These are phyloP conservation scores for Avahi laniger DNA, from an alignment of 2,797 vertebrate genomes.

Conservation along the genomic window DNA sequence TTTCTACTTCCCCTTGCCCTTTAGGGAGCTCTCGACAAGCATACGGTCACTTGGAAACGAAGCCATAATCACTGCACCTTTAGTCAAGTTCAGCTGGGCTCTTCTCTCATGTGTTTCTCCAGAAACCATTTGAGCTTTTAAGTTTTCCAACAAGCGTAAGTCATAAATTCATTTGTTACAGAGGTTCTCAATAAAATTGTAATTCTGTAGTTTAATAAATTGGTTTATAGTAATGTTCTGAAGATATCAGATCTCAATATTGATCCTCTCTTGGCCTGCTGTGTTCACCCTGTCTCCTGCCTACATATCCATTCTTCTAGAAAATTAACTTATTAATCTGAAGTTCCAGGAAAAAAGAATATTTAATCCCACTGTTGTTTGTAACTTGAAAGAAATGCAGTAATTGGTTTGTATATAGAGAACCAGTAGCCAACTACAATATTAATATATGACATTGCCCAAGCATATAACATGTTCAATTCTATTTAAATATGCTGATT, in stretches of 20 bases:
- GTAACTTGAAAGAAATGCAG: slow-evolving; percentile 46
- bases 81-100: neutral
- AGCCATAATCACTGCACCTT: neutral
- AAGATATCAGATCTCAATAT: slow-evolving; percentile 31
- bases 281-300: neutral
- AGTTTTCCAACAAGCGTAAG: slow-evolving; percentile 28
- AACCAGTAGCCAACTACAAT: neutral
- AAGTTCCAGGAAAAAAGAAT: slow-evolving; percentile 32
- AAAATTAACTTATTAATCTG: slow-evolving; percentile 52
- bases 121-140: slow-evolving; percentile 19
- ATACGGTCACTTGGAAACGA: neutral
- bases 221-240: neutral
- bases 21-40: neutral
- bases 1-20: neutral
- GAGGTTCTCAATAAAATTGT: slow-evolving; percentile 47
- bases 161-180: slow-evolving; percentile 32
- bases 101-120: neutral
- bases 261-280: neutral
- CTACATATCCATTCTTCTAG: neutral
- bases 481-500: neutral
- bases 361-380: slow-evolving; percentile 49
- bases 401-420: neutral
- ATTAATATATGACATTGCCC: neutral
- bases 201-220: slow-evolving; percentile 52
- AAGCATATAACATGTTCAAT: neutral